These are phyloP conservation scores for Timema podura DNA, from an alignment of 2,888 invertebrate species.

Conservation along the genomic window DNA sequence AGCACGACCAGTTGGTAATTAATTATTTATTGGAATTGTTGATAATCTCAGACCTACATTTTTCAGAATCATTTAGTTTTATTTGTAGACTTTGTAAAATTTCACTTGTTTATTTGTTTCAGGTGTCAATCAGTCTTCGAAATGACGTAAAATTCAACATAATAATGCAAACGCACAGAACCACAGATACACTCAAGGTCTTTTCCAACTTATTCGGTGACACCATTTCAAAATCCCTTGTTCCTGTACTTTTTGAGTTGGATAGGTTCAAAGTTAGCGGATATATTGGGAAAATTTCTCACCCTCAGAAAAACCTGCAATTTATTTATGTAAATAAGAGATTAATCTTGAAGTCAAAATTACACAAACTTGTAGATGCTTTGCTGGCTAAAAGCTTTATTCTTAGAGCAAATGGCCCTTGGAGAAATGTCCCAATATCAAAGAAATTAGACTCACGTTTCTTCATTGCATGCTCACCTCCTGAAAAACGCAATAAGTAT, in stretches of 20 bases:
- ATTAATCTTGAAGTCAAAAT: conserved; percentile 50
- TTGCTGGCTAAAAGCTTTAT: conserved; percentile 40
- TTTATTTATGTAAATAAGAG: conserved; percentile 65
- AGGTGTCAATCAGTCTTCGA: conserved; percentile 61
- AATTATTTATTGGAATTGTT: conserved; percentile 5
- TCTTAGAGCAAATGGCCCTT: conserved; percentile 26
- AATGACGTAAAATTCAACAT: conserved; percentile 60
- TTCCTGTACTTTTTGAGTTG: conserved; percentile 43
- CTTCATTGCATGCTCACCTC: conserved; percentile 27
- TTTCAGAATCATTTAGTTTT: conserved; percentile 6
- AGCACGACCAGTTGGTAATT: background rate
- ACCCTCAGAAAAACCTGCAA: conserved; percentile 49
- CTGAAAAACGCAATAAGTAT: conserved; percentile 34
- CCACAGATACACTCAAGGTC: conserved; percentile 51
- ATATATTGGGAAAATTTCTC: conserved; percentile 51
- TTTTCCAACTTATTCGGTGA: conserved; percentile 49
- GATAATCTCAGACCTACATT: background rate
- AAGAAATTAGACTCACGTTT: conserved; percentile 23
- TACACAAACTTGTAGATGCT: conserved; percentile 47
- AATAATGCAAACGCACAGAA: conserved; percentile 56
- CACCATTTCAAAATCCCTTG: conserved; percentile 43
- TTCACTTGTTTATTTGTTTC: conserved; percentile 13
- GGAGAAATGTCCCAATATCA: conserved; percentile 26
- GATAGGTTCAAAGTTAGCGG: conserved; percentile 53
- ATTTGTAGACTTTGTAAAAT: no score